Evolutionary conservation across 1,140 invertebrate species (phyloP), one percentile per base, ranked within the genome.

Genomic region (Ridgeia piscesae): DNA sequence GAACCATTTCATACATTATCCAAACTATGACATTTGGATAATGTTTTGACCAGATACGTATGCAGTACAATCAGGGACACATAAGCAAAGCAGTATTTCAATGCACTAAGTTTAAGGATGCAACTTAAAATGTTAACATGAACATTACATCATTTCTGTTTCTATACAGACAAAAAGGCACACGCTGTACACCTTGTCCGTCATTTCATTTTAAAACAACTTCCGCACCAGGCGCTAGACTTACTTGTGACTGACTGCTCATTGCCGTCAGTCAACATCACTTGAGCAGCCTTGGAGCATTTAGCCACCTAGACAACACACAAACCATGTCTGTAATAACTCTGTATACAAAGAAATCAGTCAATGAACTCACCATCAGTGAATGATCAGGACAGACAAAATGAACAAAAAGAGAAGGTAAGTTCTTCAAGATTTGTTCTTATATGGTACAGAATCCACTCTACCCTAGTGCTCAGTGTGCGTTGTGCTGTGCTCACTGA

Each of bases 221-320:
- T 77, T 77, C 27, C 27, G 27, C 27, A 77, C 27, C 42, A 42
- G 42, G 42, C 11, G 42, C 42, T 42, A 17, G 58, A 77, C 58
- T 77, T 77, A 77, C 58, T 77, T 21, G 4, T 77, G 11, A 77
- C 58, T 21, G 58, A 77, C 58, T 77, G 58, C 27, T 77, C 58
- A 4, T 77, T 77, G 6, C 58, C 58, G 27, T 77, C 58, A 31
- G 58, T 77, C 8, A 77, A 21, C 27, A 31, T 14, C 8, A 77
- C 94, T 94, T 95, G 93, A 27, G 93, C 92, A 31, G 95, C 95
- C 88, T 95, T 94, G 50, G 95, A 94, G 35, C 92, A 93, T 11
- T 95, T 93, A n/a, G 95, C 95, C 91, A 95, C 92, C 95, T 96
- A 92, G 33, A 93, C 58, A 77, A 31, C 58, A 77, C 17, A 77